Evolutionary conservation across 2,113 vertebrate species (phyloP), one percentile per base, ranked within the genome.

Genomic region (Apeltes quadracus): DNA sequence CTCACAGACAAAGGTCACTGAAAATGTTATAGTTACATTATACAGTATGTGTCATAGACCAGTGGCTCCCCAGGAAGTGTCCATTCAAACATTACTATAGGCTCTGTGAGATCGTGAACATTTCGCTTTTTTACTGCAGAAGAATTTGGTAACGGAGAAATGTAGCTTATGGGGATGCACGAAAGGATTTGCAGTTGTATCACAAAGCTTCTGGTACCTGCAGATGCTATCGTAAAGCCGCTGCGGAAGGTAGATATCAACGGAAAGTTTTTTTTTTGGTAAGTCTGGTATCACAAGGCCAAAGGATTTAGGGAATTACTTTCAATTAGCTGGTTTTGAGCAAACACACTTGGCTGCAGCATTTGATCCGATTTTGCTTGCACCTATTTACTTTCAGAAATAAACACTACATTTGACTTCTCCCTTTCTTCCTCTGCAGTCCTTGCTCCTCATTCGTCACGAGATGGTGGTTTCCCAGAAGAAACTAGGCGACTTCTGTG

Each of bases 391-490:
- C 32, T 34, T 5, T 6, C 32, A 25, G 15, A 2, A 25, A 16
- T 11, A n/a, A 50, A 6, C 13, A 32, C 23, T 23, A 55, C 27
- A 23, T 5, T 61, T 46, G 58, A 32, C 75, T 11, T 70, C 10
- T 74, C 32, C 32, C 39, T 56, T 55, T 81, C 41, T 64, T 25
- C 39, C 23, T 63, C 25, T 73, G 13, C 88, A 98, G 97, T 96
- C 96, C 41, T 94, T 99, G 73, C 84, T 95, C 83, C 93, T 99
- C 93, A 94, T 99, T 70, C 94, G 96, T 75, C 95, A 95, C 2
- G 97, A 99, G 93, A 96, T 99, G 97, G 94, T 92, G 0, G 95
- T 97, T 77, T 94, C 95, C 8, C 97, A 97, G 27, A 97, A 97
- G 91, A 96, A 97, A 81, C 92, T 98, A 16, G 92, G 93, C 1